Evolutionary conservation across 2,888 invertebrate genomes (phyloP).

Genomic region (Perithous albicinctus): DNA sequence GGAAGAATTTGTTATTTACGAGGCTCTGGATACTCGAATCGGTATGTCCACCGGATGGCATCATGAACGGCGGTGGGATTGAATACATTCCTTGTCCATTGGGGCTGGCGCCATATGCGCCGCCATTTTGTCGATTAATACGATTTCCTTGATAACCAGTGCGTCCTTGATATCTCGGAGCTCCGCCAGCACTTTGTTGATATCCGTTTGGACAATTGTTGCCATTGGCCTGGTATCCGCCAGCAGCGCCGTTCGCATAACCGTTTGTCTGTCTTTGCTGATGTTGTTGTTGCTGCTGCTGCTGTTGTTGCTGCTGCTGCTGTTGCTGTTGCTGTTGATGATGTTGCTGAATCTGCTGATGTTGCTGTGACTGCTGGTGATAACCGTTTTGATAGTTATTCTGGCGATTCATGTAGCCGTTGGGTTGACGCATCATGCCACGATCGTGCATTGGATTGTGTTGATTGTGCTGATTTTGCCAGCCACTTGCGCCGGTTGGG

Average conservation of each 20-base stretch:
- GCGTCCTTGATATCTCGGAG: constrained; percentile 79
- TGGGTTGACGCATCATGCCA: constrained; percentile 86
- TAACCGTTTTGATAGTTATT: constrained; percentile 86
- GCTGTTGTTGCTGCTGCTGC: constrained; percentile 84
- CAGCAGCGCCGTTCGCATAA: constrained; percentile 74
- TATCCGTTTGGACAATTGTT: constrained; percentile 8
- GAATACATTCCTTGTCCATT: constrained; percentile 82
- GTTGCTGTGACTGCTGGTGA: constrained; percentile 80
- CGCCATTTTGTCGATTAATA: constrained; percentile 75
- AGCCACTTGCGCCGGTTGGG: constrained; percentile 85
- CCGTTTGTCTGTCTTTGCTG: constrained; percentile 81
- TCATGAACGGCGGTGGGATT: constrained; percentile 85
- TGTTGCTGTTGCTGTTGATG: constrained; percentile 75
- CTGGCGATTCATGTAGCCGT: constrained; percentile 87
- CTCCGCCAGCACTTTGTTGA: constrained; percentile 71
- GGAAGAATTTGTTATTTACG: constrained; percentile 90
- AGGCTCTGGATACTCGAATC: constrained; percentile 86
- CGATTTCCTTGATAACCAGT: constrained; percentile 79
- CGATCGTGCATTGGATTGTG: constrained; percentile 81
- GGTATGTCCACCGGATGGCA: constrained; percentile 83
- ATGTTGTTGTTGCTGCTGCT: constrained; percentile 85
- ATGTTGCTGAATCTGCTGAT: constrained; percentile 84
- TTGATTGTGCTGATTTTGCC: constrained; percentile 86
- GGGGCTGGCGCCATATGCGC: constrained; percentile 72
- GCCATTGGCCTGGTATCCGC: neutral